Evolutionary conservation across 35 echinoderm and acorn worm genomes (phyloP).

Genomic region (Strongylocentrotus purpuratus): DNA sequence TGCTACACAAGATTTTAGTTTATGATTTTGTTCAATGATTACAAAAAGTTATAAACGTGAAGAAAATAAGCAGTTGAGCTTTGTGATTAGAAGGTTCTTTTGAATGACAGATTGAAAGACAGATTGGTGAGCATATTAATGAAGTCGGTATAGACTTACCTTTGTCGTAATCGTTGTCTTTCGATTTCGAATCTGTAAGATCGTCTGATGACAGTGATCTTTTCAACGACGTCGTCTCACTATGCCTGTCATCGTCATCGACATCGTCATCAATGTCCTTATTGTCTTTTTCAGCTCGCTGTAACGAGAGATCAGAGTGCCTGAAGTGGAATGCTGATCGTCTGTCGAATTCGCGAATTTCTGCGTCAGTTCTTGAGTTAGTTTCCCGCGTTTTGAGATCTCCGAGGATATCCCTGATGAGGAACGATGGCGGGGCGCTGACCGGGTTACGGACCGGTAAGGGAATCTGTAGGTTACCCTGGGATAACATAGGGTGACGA

Average conservation of each 20-base stretch:
- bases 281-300: not conserved
- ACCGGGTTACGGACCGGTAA: slow-evolving; percentile 23
- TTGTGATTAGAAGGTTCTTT: no score
- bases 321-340: slow-evolving; percentile 28
- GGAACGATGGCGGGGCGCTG: slow-evolving; percentile 16
- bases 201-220: slow-evolving; percentile 30
- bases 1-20: no score
- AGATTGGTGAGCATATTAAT: not conserved
- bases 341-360: slow-evolving; percentile 45
- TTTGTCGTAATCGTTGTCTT: slow-evolving; percentile 32
- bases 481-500: not conserved
- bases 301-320: not conserved
- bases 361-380: slow-evolving; percentile 11
- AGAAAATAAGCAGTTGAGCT: no score
- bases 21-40: no score
- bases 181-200: slow-evolving; percentile 28
- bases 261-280: slow-evolving; percentile 28
- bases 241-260: slow-evolving; percentile 14
- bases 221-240: slow-evolving; percentile 49
- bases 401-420: slow-evolving; percentile 29
- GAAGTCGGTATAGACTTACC: slow-evolving; percentile 13
- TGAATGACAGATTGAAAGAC: not conserved
- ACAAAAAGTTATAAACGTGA: no score
- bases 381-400: slow-evolving; percentile 43
- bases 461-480: not conserved